Base-by-base conservation (phyloP, 37 sponge, comb jelly and placozoan genomes). In the Beroe ovata region DNA sequence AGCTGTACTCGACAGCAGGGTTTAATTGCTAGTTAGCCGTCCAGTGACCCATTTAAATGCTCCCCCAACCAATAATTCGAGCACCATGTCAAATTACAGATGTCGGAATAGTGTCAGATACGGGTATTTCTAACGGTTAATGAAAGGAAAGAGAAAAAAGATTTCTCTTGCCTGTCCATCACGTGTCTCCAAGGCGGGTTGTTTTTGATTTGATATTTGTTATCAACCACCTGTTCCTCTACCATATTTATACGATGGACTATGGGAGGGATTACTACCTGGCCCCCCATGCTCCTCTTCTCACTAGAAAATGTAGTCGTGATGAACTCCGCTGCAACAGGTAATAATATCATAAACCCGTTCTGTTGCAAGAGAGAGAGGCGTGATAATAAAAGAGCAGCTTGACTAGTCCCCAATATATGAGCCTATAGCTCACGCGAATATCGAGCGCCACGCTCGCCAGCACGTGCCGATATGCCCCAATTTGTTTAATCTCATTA, bases 401-500 rank as follows among this genome's bases (percentile, higher is more conserved):
- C 54, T 47, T 47, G 54, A 47, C 54, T 47, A 47, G 54, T 47
- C 11, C 54, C 54, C 6, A 47, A 16, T 11, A 47, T 47, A 6
- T 11, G 54, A 47, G 54, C n/a, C n/a, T 62, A 62, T 29, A 28
- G 63, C 19, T 29, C 23, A 6, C 63, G 4, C 63, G 63, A 28
- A 29, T 28, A 28, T 62, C 34, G 69, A 66, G 69, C 25, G 32
- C 14, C 32, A 29, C 36, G 36, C 35, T 30, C 69, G 30, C 69
- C 16, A 37, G 32, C 69, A 26, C 69, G 28, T 29, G 69, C 69
- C 36, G 69, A 66, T 66, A 66, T 66, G 69, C 69, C 69, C 69
- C 69, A 66, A 66, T 66, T 66, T 66, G 69, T 66, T 66, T 66
- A 66, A 30, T 66, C 30, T 66, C 25, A 66, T 66, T 14, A 29